Base-by-base conservation (phyloP, 2,113 vertebrate species). In the Hystrix cristata region DNA sequence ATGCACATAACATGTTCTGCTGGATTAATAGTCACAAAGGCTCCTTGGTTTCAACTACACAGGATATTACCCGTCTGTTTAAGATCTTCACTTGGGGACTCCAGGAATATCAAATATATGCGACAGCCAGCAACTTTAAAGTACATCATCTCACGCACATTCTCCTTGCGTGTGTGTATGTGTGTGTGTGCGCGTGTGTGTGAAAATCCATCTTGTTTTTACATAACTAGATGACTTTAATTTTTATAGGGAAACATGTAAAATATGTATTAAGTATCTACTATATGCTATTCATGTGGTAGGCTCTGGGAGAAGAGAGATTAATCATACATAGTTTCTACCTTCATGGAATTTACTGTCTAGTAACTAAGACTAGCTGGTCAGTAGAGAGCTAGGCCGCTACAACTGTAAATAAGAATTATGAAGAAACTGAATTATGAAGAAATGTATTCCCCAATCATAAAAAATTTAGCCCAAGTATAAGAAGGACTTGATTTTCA, bases 141-240 rank as follows among this genome's bases (percentile, higher is more conserved):
- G 67, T 34, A 90, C 57, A 74, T 53, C 21, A 31, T 91, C 53
- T 88, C 31, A 31, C 65, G 3, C 2, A 38, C 10, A 62, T 55
- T 25, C 3, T 53, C 14, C 18, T 86, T 29, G 46, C 81, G 64
- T 78, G 65, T 19, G 34, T n/a, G 34, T 69, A n/a, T n/a, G 65
- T 67, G 65, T 69, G 65, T 38, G 34, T 72, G 38, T 12, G 21
- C 43, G 71, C 43, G 38, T 72, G 38, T 72, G 71, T 72, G 10
- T 95, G 38, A 95, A 87, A 93, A 43, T 90, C n/a, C 7, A 59
- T 83, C 25, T 79, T 16, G 34, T 62, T 91, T 93, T 92, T 62
- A 62, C 0, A 25, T 53, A 87, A 67, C 3, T 55, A 71, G 27
- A 46, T 79, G 10, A n/a, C n/a, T 74, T 95, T 60, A 89, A n/a